Evolutionary conservation across 2,888 invertebrate species (phyloP), one percentile per base, ranked within the genome.

Genomic region (Andrena dorsata): DNA sequence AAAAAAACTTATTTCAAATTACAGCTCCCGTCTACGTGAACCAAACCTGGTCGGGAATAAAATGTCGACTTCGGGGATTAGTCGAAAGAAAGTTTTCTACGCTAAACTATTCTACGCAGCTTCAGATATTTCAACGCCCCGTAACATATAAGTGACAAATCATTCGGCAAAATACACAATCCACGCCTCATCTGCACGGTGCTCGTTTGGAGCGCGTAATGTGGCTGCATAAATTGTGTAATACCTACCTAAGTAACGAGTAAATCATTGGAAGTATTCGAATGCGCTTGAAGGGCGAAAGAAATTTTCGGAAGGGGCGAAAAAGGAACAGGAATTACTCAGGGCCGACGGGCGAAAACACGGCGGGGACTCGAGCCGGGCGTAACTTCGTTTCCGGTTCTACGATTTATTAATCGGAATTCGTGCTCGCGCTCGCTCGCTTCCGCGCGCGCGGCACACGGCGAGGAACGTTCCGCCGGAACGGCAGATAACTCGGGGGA

Each of bases 381-480:
- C 28, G 56, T 58, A 72, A 80, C 68, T 79, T 79, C 79, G 68
- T 72, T 78, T 72, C 63, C 63, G 66, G 72, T 68, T 26, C 5
- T 7, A 26, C 79, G 80, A 80, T 80, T 80, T 80, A 80, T 80
- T 79, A 80, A 80, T 80, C 80, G 63, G 16, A 30, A 78, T 47
- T 32, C 51, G 64, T 32, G 20, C 41, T 26, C 56, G 35, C 16
- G 35, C 26, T 41, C 5, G 70, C 70, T 60, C 58, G 47, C 47
- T 53, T 53, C 26, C 30, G 41, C 51, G 13, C 28, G 23, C n/a
- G 28, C 30, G 26, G 28, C 41, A 56, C 20, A 58, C 41, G 41
- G 41, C 56, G 61, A 47, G 47, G 47, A 71, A 71, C 71, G 30
- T 20, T 47, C 32, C 60, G 20, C 26, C 35, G 71, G 53, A 66